Evolutionary conservation across 2,888 invertebrate species (phyloP), one percentile per base, ranked within the genome.

Genomic region (Netelia virgata): DNA sequence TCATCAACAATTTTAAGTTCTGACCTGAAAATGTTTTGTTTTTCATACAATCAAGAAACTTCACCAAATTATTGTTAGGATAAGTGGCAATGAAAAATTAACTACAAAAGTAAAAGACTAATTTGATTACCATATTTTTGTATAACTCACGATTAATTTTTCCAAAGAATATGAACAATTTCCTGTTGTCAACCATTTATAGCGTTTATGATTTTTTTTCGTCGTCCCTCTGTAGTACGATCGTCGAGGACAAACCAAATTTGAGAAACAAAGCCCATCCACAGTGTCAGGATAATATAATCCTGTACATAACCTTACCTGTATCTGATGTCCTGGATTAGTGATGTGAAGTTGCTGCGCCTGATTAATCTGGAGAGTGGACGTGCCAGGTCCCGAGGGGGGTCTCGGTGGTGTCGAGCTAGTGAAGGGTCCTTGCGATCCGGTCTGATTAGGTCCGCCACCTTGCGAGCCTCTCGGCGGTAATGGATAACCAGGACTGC

Each of bases 291-390:
- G 36, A 36, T 36, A 6, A 36, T 36, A 6, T 36, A 36, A 36
- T 6, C 36, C 36, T 36, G 1, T 36, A 36, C 6, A 6, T 36
- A 36, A 47, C 3, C 95, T 95, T 91, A 97, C 97, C 96, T 97
- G 97, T 89, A 97, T 96, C 90, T 96, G 96, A 92, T 97, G 97
- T 57, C 96, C 96, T 69, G 97, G 97, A 92, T 98, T 98, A 88
- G 95, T 96, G 89, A 98, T 97, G 93, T 98, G 98, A 93, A 98
- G 94, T 93, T 98, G 97, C 93, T 97, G 97, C 78, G 97, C 97
- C 93, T 98, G 98, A 91, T 97, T 97, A 95, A 98, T 97, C 94
- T 98, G 97, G 87, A 97, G 94, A 55, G 95, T 95, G 47, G 96
- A 94, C 10, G 95, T 94, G n/a, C 93, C 93, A 1, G 95, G 94